Base-by-base conservation (phyloP, 2,797 vertebrate genomes). In the Halcyon badia region DNA sequence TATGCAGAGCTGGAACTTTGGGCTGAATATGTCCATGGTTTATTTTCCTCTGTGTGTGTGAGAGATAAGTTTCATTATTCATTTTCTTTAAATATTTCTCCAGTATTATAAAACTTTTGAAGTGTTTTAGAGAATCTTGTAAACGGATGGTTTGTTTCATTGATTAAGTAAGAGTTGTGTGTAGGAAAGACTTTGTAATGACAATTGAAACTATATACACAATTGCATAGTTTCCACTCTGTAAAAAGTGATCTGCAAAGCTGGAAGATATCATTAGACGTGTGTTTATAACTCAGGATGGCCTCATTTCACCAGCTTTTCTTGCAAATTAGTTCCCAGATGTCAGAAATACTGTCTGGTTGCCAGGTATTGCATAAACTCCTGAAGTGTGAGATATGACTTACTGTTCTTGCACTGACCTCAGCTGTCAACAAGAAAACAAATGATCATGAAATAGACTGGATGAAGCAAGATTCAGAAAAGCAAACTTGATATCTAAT, bases 251-350 rank as follows among this genome's bases (percentile, higher is more conserved):
- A 81, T 91, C 79, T 91, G 87, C 37, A 75, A 94, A 92, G 90
- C 92, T 96, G 92, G 92, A 94, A 96, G 91, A 83, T 87, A 93
- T 94, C 92, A 86, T 95, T 95, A 95, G 58, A 52, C 79, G 93
- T 83, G 72, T 96, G 92, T 94, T 97, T 95, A 91, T 95, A 92
- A 94, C 84, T 94, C 89, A 92, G 76, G 91, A 94, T 96, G 82
- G 95, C 79, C 91, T 94, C 35, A 78, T 94, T 96, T 97, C 92
- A 92, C 69, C 76, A 92, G 52, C 30, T 91, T 91, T 95, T 91
- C 76, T 94, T 91, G 84, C 69, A 97, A 86, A 96, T 96, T 88
- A 81, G 76, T 96, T 97, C 76, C 95, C 95, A 96, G 96, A 97
- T 94, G 91, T 95, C 91, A 94, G 89, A 91, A 78, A 82, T 39